A percentile compares a stretch with the other conserved stretches of the same genome.
phyloP scores from a whole-genome alignment of 2,888 invertebrate genomes.

The Erebia aethiops region DNA sequence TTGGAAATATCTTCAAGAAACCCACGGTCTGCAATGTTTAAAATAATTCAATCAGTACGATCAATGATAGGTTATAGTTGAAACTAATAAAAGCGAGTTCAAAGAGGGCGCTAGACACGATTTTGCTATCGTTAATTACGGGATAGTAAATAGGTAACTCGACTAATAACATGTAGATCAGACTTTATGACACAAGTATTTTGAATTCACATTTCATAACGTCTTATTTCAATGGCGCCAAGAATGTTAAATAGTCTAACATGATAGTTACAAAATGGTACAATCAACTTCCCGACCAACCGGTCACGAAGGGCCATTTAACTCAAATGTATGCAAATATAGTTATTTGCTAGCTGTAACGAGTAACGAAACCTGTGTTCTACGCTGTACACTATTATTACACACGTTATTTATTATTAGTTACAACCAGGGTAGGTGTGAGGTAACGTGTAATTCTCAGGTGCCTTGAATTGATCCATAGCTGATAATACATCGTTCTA shows the following conservation, averaged over 20 bases:
- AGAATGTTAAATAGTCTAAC: conserved; percentile 1
- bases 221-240: conserved; percentile 1
- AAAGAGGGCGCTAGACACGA: too few species aligned
- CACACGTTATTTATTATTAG: conserved; percentile 1
- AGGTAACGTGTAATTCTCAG: neutral
- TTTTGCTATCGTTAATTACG: too few species aligned
- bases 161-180: neutral
- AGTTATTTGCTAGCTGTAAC: conserved; percentile 18
- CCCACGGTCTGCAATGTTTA: too few species aligned
- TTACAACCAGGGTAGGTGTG: neutral
- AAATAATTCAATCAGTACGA: too few species aligned
- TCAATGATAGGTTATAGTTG: too few species aligned
- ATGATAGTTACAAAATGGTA: conserved; percentile 25
- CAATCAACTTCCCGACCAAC: conserved; percentile 25
- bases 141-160: neutral
- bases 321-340: conserved; percentile 31
- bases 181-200: neutral
- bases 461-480: neutral
- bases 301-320: conserved; percentile 29
- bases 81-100: too few species aligned
- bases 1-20: too few species aligned
- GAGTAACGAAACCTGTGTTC: conserved; percentile 25
- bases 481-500: neutral
- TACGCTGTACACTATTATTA: conserved; percentile 3
- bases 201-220: neutral